These are phyloP conservation scores for Hipparchia sbordonii DNA, from an alignment of 2,888 invertebrate genomes.

Conservation along the genomic window DNA sequence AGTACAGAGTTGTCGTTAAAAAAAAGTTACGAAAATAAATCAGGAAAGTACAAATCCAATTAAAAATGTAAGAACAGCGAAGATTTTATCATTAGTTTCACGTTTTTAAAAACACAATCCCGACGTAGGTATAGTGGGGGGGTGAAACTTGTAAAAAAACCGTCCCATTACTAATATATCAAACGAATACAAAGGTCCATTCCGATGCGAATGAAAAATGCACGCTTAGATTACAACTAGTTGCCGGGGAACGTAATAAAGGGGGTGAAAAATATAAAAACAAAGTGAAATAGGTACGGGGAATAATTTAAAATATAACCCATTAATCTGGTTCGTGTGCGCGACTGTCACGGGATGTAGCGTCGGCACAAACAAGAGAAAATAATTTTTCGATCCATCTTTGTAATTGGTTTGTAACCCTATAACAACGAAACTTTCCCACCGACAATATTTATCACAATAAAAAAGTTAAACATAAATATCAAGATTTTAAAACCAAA, in stretches of 20 bases:
- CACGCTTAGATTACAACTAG: conserved; percentile 57
- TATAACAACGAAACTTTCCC: not conserved
- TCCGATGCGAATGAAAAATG: conserved; percentile 63
- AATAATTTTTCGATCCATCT: conserved; percentile 2
- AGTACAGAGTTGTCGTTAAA: not conserved
- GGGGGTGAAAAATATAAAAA: conserved; percentile 57
- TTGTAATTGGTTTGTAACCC: conserved; percentile 9
- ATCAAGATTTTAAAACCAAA: too few relatives aligned
- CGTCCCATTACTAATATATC: conserved; percentile 40
- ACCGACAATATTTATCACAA: too few relatives aligned
- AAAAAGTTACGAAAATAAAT: not conserved
- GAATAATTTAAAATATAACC: conserved; percentile 79
- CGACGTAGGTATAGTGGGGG: not conserved
- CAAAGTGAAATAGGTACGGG: conserved; percentile 58
- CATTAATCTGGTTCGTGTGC: conserved; percentile 76
- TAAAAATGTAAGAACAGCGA: conserved; percentile 1
- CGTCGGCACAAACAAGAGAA: conserved; percentile 49
- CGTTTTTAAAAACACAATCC: conserved; percentile 17
- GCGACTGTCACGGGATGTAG: conserved; percentile 63
- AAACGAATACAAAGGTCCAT: conserved; percentile 39
- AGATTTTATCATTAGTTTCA: conserved; percentile 11
- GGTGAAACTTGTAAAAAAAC: conserved; percentile 31
- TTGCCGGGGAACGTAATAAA: conserved; percentile 47
- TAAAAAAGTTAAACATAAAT: too few relatives aligned
- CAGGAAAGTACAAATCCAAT: conserved; percentile 4